These are phyloP conservation scores for Ranitomeya imitator DNA, from an alignment of 2,113 vertebrate genomes.

Conservation along the genomic window DNA sequence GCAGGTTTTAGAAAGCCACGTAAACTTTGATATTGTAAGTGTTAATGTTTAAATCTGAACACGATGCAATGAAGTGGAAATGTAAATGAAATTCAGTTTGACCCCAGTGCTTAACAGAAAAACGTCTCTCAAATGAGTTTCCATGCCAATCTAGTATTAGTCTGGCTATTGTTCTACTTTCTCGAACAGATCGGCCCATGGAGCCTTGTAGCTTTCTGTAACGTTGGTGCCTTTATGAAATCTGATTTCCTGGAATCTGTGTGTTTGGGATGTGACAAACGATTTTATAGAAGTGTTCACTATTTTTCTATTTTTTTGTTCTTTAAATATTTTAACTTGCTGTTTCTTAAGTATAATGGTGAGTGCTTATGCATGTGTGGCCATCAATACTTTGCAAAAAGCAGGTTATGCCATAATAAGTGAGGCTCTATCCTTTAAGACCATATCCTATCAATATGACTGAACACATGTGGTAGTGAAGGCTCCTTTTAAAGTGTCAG, in stretches of 20 bases:
- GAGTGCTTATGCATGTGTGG: too few species aligned
- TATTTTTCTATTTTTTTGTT: too few species aligned
- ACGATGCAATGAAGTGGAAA: slow-evolving; percentile 38
- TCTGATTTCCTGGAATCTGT: not conserved
- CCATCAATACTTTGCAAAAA: too few species aligned
- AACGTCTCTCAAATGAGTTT: slow-evolving; percentile 1
- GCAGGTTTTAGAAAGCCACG: slow-evolving; percentile 5
- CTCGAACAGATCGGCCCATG: not conserved
- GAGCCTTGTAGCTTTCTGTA: not conserved
- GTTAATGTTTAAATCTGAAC: slow-evolving; percentile 37
- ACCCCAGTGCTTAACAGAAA: slow-evolving; percentile 31
- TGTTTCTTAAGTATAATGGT: too few species aligned
- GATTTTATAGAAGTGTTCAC: too few species aligned
- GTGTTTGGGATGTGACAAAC: not conserved
- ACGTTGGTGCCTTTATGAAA: not conserved
- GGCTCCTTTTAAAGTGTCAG: too few species aligned
- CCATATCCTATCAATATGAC: too few species aligned
- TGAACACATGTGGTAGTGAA: too few species aligned
- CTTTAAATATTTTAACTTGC: too few species aligned
- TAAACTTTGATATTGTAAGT: slow-evolving; percentile 35
- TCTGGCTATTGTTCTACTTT: slow-evolving; percentile 8
- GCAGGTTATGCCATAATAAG: too few species aligned
- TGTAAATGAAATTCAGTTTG: slow-evolving; percentile 47
- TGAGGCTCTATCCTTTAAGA: too few species aligned
- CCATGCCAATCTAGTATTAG: slow-evolving; percentile 2